Evolutionary conservation across 2,113 vertebrate genomes (phyloP).

Genomic region (Ailurus styani): DNA sequence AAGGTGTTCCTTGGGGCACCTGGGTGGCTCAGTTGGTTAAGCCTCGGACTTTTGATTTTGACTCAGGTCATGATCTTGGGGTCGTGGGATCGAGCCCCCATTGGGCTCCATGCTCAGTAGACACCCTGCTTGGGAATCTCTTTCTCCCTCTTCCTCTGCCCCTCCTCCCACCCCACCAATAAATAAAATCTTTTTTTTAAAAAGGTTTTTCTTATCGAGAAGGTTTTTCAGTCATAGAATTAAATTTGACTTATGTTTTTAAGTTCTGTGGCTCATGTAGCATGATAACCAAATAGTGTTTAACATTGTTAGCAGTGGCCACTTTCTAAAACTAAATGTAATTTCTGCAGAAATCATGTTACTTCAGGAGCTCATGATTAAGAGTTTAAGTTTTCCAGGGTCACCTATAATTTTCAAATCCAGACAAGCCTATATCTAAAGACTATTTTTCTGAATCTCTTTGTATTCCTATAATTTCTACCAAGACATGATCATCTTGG

Average conservation of each 20-base stretch:
- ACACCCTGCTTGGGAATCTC: neutral
- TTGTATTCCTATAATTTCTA: neutral
- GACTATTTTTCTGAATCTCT: constrained; percentile 12
- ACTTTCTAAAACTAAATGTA: neutral
- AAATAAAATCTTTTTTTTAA: neutral
- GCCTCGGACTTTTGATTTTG: neutral
- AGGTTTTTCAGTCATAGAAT: neutral
- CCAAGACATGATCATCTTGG: neutral
- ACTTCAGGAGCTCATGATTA: neutral
- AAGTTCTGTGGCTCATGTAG: neutral
- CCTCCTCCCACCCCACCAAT: neutral
- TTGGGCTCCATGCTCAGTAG: neutral
- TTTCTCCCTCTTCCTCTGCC: neutral
- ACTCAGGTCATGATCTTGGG: neutral
- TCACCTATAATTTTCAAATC: neutral
- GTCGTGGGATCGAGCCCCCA: neutral
- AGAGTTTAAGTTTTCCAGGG: neutral
- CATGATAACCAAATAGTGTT: neutral
- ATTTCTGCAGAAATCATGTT: neutral
- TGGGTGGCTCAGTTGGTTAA: neutral
- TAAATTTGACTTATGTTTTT: neutral
- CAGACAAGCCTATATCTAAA: neutral
- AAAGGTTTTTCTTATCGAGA: neutral
- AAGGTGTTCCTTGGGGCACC: neutral
- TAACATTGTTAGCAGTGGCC: neutral